Percentiles rank a stretch among this genome's conserved stretches.
Evolutionary conservation across 2,113 vertebrate species (phyloP).

Genomic region (Gopherus flavomarginatus): DNA sequence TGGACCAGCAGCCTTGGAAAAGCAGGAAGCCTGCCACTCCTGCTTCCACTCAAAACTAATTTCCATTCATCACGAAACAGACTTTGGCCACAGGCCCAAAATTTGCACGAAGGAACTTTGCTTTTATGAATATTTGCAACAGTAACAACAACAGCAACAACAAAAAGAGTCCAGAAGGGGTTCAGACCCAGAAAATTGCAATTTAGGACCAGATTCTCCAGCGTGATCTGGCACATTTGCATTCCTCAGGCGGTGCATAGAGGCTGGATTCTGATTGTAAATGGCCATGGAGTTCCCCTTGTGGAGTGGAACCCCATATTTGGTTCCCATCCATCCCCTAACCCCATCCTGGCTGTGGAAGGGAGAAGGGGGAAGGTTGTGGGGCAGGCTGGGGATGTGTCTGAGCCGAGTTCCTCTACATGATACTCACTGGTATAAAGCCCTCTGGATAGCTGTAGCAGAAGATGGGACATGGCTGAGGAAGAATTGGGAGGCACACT

Average conservation of each 20-base stretch:
- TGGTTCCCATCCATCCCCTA: not conserved
- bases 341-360: accelerated
- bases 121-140: not conserved
- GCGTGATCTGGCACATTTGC: not conserved
- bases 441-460: not conserved
- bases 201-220: not conserved
- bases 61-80: not conserved
- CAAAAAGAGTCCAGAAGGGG: not conserved
- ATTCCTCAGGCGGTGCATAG: not conserved
- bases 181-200: not conserved
- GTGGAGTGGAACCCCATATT: not conserved
- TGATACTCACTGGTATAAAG: not conserved
- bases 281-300: not conserved
- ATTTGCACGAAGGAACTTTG: not conserved
- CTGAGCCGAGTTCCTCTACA: not conserved
- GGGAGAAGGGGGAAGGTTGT: not conserved
- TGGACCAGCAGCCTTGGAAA: not conserved
- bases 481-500: not conserved
- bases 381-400: not conserved
- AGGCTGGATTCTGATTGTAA: not conserved
- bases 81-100: not conserved
- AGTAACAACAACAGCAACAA: not conserved
- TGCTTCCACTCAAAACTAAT: not conserved
- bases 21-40: not conserved
- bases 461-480: not conserved